Evolutionary conservation across 1,140 invertebrate genomes (phyloP).

Genomic region (Eriosoma lanigerum): DNA sequence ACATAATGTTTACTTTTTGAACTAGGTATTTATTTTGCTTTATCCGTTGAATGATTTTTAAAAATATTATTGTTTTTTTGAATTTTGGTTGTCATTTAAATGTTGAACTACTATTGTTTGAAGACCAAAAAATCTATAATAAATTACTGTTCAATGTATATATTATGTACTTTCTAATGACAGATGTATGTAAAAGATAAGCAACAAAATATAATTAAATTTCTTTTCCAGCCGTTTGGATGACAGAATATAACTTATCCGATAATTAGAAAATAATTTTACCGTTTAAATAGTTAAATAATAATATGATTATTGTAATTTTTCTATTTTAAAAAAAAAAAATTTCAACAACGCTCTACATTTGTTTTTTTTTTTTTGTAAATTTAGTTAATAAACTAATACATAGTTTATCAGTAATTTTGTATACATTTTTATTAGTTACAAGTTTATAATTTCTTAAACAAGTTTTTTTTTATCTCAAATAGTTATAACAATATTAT

Average conservation of each 20-base stretch:
- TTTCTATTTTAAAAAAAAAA: slow-evolving; percentile 8
- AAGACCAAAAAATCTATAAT: not conserved
- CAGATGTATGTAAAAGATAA: slow-evolving; percentile 22
- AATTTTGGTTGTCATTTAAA: not conserved
- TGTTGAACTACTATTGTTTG: not conserved
- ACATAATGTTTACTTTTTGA: too few species aligned
- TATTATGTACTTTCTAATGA: not conserved
- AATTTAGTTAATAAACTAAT: too few species aligned
- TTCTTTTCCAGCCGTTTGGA: not conserved
- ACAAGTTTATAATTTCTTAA: too few species aligned
- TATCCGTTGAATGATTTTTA: too few species aligned
- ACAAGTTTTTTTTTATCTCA: too few species aligned
- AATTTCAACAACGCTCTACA: too few species aligned
- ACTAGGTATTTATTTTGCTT: too few species aligned
- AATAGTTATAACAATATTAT: too few species aligned
- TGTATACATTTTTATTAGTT: too few species aligned
- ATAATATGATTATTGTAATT: slow-evolving; percentile 23
- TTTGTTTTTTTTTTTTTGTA: too few species aligned
- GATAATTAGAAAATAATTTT: not conserved
- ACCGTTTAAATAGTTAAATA: not conserved
- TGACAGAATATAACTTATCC: not conserved
- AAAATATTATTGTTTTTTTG: not conserved
- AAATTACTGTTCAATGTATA: not conserved
- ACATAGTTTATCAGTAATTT: too few species aligned
- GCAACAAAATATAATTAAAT: slow-evolving; percentile 14